Evolutionary conservation across 2,113 vertebrate species (phyloP), one percentile per base, ranked within the genome.

Genomic region (Leucopternis melanops): DNA sequence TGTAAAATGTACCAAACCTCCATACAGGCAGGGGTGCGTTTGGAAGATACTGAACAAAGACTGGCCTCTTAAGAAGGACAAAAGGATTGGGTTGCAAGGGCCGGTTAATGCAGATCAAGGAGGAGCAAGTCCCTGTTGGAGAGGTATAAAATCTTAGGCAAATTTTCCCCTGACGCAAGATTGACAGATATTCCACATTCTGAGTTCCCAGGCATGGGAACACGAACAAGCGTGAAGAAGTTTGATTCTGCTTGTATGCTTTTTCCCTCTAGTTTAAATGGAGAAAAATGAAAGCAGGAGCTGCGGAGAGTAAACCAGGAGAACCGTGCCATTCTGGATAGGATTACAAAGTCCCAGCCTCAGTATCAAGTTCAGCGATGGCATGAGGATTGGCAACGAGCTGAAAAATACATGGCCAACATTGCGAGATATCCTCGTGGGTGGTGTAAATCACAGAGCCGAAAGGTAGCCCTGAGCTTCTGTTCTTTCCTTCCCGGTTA

Each of bases 351-450:
- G 59, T 97, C 97, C 63, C 92, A 96, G 82, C 86, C 98, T 23
- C 84, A 71, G 63, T 98, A 98, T 95, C 96, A 83, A 63, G 81
- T 97, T 67, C 92, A 83, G 36, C 75, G 31, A 69, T 98, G 98
- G 98, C 97, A 97, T 10, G 94, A 98, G 81, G 98, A 98, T 86
- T 97, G 98, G 98, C 95, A 96, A 70, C 63, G 63, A 92, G 94
- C 96, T 81, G 95, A 97, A 15, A 95, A 97, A 83, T 88, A 97
- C 92, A 97, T 42, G 93, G 97, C 97, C 17, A 97, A 84, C 27
- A 70, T 98, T 73, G 62, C 62, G 2, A 97, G 81, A 81, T 98
- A 97, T 67, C 97, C 98, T 65, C 15, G 20, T 88, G 91, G 79
- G 84, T 5, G 17, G 92, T 79, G 77, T 84, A 95, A 72, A 90